phyloP scores from a whole-genome alignment of 2,888 invertebrate species.

The Anaspis maculata region DNA sequence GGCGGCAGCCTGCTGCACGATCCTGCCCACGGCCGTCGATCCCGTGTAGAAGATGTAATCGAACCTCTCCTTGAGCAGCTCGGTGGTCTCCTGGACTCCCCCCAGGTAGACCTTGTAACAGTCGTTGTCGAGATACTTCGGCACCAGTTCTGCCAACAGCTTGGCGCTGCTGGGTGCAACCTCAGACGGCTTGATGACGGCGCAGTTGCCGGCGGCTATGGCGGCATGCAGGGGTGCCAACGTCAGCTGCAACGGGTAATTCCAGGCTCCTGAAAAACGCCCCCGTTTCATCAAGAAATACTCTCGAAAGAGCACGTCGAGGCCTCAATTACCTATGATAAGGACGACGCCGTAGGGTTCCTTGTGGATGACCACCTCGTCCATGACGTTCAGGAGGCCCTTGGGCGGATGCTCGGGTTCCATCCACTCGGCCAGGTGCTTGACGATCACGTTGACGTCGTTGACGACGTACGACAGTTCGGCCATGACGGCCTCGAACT shows the following conservation, averaged over 20 bases:
- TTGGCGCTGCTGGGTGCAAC: constrained; percentile 64
- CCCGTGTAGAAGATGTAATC: constrained; percentile 77
- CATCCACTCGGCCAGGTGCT: constrained; percentile 68
- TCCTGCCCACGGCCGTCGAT: constrained; percentile 56
- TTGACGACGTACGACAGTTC: constrained; percentile 72
- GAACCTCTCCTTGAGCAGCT: constrained; percentile 58
- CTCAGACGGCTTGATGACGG: constrained; percentile 91
- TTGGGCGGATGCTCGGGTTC: constrained; percentile 67
- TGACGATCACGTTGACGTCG: constrained; percentile 62
- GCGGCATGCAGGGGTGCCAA: constrained; percentile 69
- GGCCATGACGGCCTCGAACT: constrained; percentile 65
- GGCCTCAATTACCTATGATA: constrained; percentile 84
- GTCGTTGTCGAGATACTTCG: constrained; percentile 75
- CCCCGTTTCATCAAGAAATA: too few species aligned
- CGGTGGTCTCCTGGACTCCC: constrained; percentile 58
- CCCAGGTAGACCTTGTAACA: constrained; percentile 57
- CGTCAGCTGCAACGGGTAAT: constrained; percentile 84
- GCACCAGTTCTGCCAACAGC: constrained; percentile 52
- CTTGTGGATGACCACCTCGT: constrained; percentile 62
- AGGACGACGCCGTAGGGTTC: constrained; percentile 91
- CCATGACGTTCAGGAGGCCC: constrained; percentile 62
- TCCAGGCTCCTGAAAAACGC: too few species aligned
- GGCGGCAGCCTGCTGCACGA: constrained; percentile 63
- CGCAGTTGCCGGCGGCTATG: constrained; percentile 89
- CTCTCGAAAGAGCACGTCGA: too few species aligned